A percentile compares a stretch with the other conserved stretches of the same genome.
Conservation (phyloP, 2,113 vertebrate genomes). For the Grallaria varia region DNA sequence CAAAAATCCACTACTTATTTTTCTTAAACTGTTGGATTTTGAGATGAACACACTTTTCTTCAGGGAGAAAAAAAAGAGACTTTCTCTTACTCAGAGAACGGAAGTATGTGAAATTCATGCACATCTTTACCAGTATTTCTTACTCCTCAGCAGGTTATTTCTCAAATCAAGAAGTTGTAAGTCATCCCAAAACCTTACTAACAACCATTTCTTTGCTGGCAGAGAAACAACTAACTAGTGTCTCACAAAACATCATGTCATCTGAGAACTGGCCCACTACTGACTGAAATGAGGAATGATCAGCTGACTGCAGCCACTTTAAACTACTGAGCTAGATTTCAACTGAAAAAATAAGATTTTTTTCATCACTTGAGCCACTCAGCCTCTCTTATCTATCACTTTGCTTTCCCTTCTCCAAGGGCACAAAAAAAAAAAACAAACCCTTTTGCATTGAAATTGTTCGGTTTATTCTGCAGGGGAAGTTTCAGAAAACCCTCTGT, state of each 20-base stretch:
- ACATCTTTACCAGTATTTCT: background rate
- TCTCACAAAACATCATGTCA: background rate
- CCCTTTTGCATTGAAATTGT: background rate
- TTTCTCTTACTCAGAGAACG: background rate
- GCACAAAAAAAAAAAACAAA: background rate
- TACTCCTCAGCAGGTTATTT: background rate
- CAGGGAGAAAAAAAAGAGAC: background rate
- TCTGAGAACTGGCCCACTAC: background rate
- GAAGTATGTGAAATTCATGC: background rate
- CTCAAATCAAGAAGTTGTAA: background rate
- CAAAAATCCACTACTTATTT: background rate
- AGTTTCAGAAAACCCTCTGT: background rate
- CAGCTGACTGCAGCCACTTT: background rate
- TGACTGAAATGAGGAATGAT: background rate
- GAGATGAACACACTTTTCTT: background rate
- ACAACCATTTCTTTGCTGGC: background rate
- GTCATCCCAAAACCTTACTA: background rate
- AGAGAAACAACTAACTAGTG: background rate
- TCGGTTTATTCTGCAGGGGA: background rate
- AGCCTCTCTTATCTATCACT: background rate
- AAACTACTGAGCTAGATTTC: background rate
- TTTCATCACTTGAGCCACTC: background rate
- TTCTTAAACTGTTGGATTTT: background rate
- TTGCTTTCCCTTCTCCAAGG: background rate
- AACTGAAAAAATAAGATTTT: background rate